Conservation (phyloP, 2,797 vertebrate species). For the Scyliorhinus canicula region DNA sequence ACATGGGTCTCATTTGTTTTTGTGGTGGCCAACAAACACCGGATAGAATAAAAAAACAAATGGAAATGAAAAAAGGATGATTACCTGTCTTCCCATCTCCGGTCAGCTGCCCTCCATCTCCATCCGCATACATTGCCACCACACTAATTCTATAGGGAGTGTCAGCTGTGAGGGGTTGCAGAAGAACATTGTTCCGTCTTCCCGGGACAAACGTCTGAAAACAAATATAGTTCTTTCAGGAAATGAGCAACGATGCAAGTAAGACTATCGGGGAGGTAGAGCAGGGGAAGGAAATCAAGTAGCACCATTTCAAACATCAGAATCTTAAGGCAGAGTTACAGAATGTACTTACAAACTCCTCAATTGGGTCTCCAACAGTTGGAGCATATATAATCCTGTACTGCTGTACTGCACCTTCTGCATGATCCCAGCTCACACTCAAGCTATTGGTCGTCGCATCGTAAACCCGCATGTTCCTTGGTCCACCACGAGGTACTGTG, state of each 20-base stretch:
- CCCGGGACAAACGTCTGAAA: conserved; percentile 78
- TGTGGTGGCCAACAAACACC: not conserved
- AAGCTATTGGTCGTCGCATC: conserved; percentile 86
- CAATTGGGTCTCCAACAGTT: conserved; percentile 78
- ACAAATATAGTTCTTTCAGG: conserved; percentile 21
- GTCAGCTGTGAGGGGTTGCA: conserved; percentile 77
- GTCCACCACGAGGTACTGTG: conserved; percentile 80
- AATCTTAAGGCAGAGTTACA: not conserved
- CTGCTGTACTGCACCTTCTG: conserved; percentile 84
- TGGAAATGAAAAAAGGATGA: not conserved
- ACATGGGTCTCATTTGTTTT: not conserved
- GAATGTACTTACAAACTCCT: conserved; percentile 76
- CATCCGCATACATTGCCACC: conserved; percentile 81
- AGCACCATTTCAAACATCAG: not conserved
- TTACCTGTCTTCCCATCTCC: conserved; percentile 84
- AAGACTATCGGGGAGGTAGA: not conserved
- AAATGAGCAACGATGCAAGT: not conserved
- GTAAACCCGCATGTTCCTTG: conserved; percentile 82
- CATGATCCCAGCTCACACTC: conserved; percentile 88
- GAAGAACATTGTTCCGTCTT: conserved; percentile 83
- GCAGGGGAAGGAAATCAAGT: not conserved
- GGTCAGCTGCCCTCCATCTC: conserved; percentile 73
- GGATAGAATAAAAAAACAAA: not conserved
- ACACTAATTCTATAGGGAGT: conserved; percentile 91
- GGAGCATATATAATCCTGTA: conserved; percentile 84